A percentile compares a stretch with the other conserved stretches of the same genome.
These are phyloP conservation scores for Microcebus lehilahytsara DNA, from an alignment of 2,113 vertebrate genomes.

Conservation along the genomic window DNA sequence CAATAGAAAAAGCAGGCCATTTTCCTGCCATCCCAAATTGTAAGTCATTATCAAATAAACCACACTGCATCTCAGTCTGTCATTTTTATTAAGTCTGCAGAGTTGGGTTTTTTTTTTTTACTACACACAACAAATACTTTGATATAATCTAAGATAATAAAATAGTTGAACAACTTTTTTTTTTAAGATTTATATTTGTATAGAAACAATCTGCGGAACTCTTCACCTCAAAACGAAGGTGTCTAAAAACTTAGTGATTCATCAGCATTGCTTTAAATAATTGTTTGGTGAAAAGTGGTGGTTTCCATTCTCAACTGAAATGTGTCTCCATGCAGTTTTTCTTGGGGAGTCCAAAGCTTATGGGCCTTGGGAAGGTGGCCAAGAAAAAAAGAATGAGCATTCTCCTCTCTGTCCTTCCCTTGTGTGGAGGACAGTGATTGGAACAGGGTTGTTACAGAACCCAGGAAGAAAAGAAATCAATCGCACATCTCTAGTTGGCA, in stretches of 20 bases:
- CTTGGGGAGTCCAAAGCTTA: slow-evolving; percentile 44
- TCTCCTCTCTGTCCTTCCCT: slow-evolving; percentile 7
- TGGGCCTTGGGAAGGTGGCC: slow-evolving; percentile 34
- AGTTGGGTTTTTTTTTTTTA: slow-evolving; percentile 28
- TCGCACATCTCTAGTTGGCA: slow-evolving; percentile 77
- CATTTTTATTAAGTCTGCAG: slow-evolving; percentile 85
- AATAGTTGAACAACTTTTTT: slow-evolving; percentile 86
- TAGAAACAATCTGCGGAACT: slow-evolving; percentile 83
- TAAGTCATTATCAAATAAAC: slow-evolving; percentile 25
- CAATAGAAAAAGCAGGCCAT: not conserved
- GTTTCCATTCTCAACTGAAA: slow-evolving; percentile 74
- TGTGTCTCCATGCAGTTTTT: slow-evolving; percentile 74
- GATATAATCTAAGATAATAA: slow-evolving; percentile 89
- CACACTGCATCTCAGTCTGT: slow-evolving; percentile 49
- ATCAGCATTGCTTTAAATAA: slow-evolving; percentile 72
- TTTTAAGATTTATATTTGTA: slow-evolving; percentile 85
- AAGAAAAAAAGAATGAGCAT: not conserved
- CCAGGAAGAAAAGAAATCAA: slow-evolving; percentile 61
- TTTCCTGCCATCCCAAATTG: not conserved
- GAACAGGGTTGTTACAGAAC: slow-evolving; percentile 57
- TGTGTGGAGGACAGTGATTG: slow-evolving; percentile 32
- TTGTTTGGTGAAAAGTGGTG: slow-evolving; percentile 69
- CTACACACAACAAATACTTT: slow-evolving; percentile 86
- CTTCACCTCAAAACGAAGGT: slow-evolving; percentile 75
- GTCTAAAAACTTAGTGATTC: slow-evolving; percentile 66